Percentiles rank a stretch among this genome's conserved stretches.
Evolutionary conservation across 1,140 invertebrate species (phyloP).

Genomic region (Sycophaga agraensis): DNA sequence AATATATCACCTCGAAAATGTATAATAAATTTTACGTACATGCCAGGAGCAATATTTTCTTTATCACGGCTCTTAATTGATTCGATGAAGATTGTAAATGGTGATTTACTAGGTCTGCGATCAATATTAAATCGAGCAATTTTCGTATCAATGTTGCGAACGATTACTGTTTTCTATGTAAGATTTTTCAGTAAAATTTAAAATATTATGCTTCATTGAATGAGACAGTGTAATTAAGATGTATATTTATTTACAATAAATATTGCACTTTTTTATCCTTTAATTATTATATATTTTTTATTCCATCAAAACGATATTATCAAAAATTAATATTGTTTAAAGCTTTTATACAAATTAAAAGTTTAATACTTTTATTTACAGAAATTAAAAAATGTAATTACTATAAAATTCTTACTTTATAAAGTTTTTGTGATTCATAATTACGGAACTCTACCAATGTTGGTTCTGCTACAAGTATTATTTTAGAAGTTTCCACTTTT

Average conservation of each 20-base stretch:
- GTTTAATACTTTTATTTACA: neutral
- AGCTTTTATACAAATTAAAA: neutral
- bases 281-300: neutral
- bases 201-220: too few relatives aligned
- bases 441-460: constrained; percentile 41
- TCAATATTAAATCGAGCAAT: constrained; percentile 39
- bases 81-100: constrained; percentile 35
- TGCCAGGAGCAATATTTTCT: constrained; percentile 41
- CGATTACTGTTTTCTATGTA: constrained; percentile 37
- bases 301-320: neutral
- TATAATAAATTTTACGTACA: constrained; percentile 38
- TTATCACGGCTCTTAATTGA: constrained; percentile 10
- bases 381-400: neutral
- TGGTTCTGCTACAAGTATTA: constrained; percentile 35
- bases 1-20: constrained; percentile 36
- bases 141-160: constrained; percentile 38
- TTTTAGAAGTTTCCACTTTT: constrained; percentile 8
- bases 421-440: constrained; percentile 35
- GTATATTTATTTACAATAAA: too few relatives aligned
- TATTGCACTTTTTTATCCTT: neutral
- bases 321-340: too few relatives aligned
- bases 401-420: constrained; percentile 32
- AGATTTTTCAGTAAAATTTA: too few relatives aligned
- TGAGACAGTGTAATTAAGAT: too few relatives aligned
- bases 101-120: constrained; percentile 27